A percentile compares a stretch with the other conserved stretches of the same genome.
Conservation (phyloP, 2,888 invertebrate genomes). For the Pelosia muscerda region DNA sequence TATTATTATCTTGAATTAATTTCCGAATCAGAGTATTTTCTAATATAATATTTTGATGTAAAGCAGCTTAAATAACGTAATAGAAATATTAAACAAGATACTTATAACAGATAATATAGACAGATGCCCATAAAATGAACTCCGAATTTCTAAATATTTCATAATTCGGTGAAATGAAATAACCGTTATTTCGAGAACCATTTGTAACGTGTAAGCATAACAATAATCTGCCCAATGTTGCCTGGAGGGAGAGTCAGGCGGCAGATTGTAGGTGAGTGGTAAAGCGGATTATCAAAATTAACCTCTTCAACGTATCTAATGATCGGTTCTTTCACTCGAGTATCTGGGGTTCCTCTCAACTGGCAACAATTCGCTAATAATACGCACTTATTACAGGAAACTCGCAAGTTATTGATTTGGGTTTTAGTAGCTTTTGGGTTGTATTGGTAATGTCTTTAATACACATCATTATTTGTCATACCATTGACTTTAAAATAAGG, state of each 20-base stretch:
- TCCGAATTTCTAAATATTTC: conserved; percentile 14
- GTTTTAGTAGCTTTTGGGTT: not conserved
- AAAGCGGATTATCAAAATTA: conserved; percentile 83
- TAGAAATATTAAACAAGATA: conserved; percentile 11
- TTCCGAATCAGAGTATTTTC: not conserved
- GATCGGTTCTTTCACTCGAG: conserved; percentile 74
- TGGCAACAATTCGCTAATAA: conserved; percentile 39
- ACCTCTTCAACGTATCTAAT: conserved; percentile 78
- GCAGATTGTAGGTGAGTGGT: conserved; percentile 66
- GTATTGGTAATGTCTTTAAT: not conserved
- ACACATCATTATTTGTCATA: no score
- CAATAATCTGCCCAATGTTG: conserved; percentile 48
- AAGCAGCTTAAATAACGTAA: conserved; percentile 6
- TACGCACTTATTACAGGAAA: conserved; percentile 44
- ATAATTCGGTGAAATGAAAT: conserved; percentile 14
- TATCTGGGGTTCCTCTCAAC: conserved; percentile 60
- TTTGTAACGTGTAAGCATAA: conserved; percentile 36
- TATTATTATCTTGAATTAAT: not conserved
- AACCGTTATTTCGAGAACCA: conserved; percentile 28
- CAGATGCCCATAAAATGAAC: conserved; percentile 6
- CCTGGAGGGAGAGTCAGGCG: conserved; percentile 41
- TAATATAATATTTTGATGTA: no score
- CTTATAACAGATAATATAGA: conserved; percentile 3
- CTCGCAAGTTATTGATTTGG: conserved; percentile 24
- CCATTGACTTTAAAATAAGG: no score